Base-by-base conservation (phyloP, 1,140 invertebrate genomes). In the Anastrepha obliqua region DNA sequence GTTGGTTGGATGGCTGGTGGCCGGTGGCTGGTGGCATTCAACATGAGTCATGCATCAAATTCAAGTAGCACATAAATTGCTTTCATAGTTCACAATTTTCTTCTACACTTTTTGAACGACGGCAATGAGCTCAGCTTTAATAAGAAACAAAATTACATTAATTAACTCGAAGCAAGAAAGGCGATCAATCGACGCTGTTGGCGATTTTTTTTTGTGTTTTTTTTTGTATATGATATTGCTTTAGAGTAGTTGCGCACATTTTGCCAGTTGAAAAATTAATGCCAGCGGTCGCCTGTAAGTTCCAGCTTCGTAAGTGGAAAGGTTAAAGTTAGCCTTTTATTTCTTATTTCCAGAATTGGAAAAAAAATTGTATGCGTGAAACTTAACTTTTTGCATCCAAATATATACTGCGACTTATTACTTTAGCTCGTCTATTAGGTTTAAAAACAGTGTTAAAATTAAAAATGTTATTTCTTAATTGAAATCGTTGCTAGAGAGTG, bases 101-200 rank as follows among this genome's bases (percentile, higher is more conserved):
- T 74, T 74, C 9, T 6, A 74, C 67, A 42, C 67, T 74, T 74
- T 8, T n/a, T 74, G 67, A 44, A n/a, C 67, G 67, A 42, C 44
- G 67, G 67, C 67, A 44, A 74, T 74, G 67, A 74, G 67, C 67
- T 74, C 67, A 74, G 67, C 67, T 74, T 74, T 74, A 74, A 74
- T 74, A 74, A 70, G 42, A 74, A 74, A 74, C 15, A 74, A 74
- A 74, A 74, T 74, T 44, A 47, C 39, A 74, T 74, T 74, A 47
- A 74, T 74, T 74, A 74, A 74, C 67, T 74, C n/a, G 67, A 39
- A 42, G 67, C 67, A 74, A 42, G 67, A 20, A 47, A 44, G 42
- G 42, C 67, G 67, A n/a, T 74, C 67, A 74, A 74, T 42, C 13
- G 67, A 42, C 67, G 13, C 1, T 17, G 42, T 47, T 74, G 67